Evolutionary conservation across 2,888 invertebrate genomes (phyloP).

Genomic region (Harpalus rufipes): DNA sequence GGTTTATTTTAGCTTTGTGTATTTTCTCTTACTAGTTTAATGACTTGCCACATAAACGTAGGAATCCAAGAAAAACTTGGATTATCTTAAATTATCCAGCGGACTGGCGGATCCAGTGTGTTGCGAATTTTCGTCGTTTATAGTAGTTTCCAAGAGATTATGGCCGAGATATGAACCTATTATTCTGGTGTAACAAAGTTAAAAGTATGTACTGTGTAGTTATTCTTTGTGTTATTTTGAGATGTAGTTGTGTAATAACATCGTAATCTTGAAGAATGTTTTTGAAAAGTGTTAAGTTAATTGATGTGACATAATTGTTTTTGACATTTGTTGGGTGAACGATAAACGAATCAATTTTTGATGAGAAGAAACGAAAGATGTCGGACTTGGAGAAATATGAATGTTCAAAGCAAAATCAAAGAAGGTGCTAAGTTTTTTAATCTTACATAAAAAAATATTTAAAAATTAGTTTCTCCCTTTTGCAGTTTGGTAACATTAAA

Average conservation of each 20-base stretch:
- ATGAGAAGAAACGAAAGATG: background rate
- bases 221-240: background rate
- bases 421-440: background rate
- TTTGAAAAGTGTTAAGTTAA: background rate
- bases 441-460: background rate
- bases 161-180: conserved; percentile 41
- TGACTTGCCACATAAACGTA: conserved; percentile 53
- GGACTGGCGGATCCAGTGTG: conserved; percentile 11
- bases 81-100: conserved; percentile 53
- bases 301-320: background rate
- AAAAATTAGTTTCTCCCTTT: background rate
- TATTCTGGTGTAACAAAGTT: conserved; percentile 43
- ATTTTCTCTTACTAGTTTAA: conserved; percentile 63
- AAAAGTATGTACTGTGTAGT: conserved; percentile 42
- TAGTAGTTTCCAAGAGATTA: conserved; percentile 7
- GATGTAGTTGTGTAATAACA: background rate
- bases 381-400: background rate
- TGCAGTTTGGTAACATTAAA: too few species aligned
- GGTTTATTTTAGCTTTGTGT: conserved; percentile 65
- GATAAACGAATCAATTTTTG: conserved; percentile 6
- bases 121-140: conserved; percentile 17
- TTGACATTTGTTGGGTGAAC: background rate
- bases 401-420: background rate
- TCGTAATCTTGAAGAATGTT: background rate
- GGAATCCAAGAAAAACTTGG: conserved; percentile 52